Base-by-base conservation (phyloP, 2,888 invertebrate species). In the Sycophila texana region DNA sequence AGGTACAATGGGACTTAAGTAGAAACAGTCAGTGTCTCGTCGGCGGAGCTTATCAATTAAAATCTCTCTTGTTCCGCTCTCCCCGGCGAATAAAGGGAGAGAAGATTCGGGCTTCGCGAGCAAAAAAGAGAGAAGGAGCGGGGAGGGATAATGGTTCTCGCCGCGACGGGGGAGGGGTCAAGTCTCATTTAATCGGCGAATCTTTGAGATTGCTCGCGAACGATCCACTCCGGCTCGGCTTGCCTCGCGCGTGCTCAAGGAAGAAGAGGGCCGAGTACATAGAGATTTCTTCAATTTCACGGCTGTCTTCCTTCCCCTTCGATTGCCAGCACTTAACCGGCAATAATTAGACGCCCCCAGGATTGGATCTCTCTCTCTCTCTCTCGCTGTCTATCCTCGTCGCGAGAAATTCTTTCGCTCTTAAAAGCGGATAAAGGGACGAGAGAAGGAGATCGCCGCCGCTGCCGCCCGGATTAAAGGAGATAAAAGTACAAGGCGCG, bases 241-340 rank as follows among this genome's bases (percentile, higher is more conserved):
- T 30, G 55, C 39, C 20, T n/a, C 16, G 26, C n/a, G 49, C 20
- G 58, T 53, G 47, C 16, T 47, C 16, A 26, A 49, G 49, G 60
- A 51, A 60, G 53, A 14, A 39, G 53, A 10, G 61, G 20, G 12
- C 79, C 79, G 51, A 75, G 67, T 73, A 81, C 79, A 82, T 80
- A 82, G 83, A 82, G 86, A 85, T 88, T 88, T 86, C 86, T 87
- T 86, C 86, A 87, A 89, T 89, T 89, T 88, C 87, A 88, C 87
- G 87, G 87, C 82, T 85, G 85, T 83, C 86, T 86, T 86, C 26
- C 85, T 84, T 84, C 83, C 85, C 83, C 87, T 86, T 86, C 88
- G 89, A 89, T 89, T 88, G 88, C 86, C 84, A 83, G 84, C 87
- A 87, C 89, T 88, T 88, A 88, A 87, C 86, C 85, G 84, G 86